Percentiles rank a stretch among this genome's conserved stretches.
Conservation (phyloP, 30 jellyfish, hydroid and myxozoan genomes). For the Morbakka virulenta region DNA sequence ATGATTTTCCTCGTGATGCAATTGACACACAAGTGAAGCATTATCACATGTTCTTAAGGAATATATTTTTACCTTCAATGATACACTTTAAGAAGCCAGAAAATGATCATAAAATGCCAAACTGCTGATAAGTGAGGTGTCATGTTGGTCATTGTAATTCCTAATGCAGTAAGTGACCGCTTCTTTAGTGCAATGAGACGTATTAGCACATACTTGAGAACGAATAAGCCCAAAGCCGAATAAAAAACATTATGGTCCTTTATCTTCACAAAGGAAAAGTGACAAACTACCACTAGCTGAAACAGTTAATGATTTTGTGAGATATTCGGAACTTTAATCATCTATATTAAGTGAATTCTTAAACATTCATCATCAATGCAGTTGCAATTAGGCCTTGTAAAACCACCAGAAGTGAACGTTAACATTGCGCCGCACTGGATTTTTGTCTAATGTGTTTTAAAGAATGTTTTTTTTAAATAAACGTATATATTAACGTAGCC, state of each 20-base stretch:
- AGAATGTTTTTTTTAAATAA: neutral
- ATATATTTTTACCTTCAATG: neutral
- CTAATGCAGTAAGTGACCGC: neutral
- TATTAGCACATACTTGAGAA: neutral
- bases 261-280: neutral
- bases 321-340: neutral
- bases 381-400: too few relatives aligned
- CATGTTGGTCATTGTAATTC: neutral
- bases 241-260: neutral
- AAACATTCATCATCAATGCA: neutral
- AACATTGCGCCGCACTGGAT: neutral
- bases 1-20: neutral
- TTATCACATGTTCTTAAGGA: neutral
- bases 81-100: neutral
- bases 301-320: neutral
- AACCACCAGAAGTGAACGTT: neutral
- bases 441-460: neutral
- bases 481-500: neutral
- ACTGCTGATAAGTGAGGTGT: neutral
- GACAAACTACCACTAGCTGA: neutral
- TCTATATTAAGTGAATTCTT: neutral
- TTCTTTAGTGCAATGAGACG: neutral
- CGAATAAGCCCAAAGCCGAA: neutral
- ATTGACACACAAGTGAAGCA: neutral
- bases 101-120: neutral